phyloP scores from a whole-genome alignment of 2,797 vertebrate genomes.

The Rachycentron canadum region DNA sequence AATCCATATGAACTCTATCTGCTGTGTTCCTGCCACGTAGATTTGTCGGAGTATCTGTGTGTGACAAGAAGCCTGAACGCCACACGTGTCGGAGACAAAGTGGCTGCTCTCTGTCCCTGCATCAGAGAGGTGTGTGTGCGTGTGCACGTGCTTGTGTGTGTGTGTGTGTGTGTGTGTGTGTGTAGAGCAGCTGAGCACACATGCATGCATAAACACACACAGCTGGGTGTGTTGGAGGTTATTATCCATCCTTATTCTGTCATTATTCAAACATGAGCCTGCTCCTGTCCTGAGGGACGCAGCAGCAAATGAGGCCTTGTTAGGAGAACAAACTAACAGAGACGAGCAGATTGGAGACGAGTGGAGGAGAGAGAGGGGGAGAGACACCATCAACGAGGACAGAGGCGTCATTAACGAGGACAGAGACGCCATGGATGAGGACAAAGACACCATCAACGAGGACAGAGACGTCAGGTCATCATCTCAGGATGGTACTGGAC shows the following conservation, averaged over 20 bases:
- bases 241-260: conserved; percentile 44
- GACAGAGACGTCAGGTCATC: not conserved
- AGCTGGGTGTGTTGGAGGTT: conserved; percentile 12
- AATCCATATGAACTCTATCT: conserved; percentile 64
- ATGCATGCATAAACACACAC: conserved; percentile 14
- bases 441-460: too few species aligned
- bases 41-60: conserved; percentile 40
- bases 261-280: conserved; percentile 66
- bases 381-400: not conserved
- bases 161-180: too few species aligned
- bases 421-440: not conserved
- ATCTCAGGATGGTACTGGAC: not conserved
- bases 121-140: not conserved
- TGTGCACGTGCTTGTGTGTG: too few species aligned
- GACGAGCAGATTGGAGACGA: conserved; percentile 17
- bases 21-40: conserved; percentile 41
- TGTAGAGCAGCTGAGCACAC: conserved; percentile 4
- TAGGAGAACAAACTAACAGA: conserved; percentile 59
- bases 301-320: conserved; percentile 63
- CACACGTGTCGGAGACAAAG: conserved; percentile 16
- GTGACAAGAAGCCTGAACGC: conserved; percentile 34
- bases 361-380: not conserved
- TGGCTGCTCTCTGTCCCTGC: not conserved
- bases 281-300: conserved; percentile 46
- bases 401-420: too few species aligned